A percentile compares a stretch with the other conserved stretches of the same genome.
phyloP scores from a whole-genome alignment of 2,797 vertebrate genomes.

The Gephyroberyx darwinii region DNA sequence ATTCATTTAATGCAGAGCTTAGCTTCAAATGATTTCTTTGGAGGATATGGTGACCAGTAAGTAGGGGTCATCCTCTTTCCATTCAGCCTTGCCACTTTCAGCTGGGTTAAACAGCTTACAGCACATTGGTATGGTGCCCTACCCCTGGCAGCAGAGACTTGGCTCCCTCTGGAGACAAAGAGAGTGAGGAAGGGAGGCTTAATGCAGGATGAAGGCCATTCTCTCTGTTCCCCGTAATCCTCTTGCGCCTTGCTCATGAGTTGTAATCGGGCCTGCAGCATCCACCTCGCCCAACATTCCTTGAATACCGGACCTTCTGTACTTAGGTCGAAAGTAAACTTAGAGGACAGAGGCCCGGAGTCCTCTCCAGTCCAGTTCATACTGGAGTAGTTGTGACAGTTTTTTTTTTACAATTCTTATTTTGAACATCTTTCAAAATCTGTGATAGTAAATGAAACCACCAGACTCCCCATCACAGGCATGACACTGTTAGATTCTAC shows the following conservation, averaged over 20 bases:
- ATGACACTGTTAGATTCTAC: no score
- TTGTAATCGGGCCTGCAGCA: constrained; percentile 53
- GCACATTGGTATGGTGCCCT: constrained; percentile 41
- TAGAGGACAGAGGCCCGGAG: constrained; percentile 22
- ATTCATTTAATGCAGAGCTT: constrained; percentile 42
- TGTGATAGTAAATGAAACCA: no score
- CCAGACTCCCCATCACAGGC: no score
- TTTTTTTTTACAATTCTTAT: neutral
- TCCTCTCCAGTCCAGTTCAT: neutral
- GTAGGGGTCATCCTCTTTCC: constrained; percentile 47
- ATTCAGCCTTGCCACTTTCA: constrained; percentile 52
- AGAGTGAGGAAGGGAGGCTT: constrained; percentile 40
- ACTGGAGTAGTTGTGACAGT: neutral
- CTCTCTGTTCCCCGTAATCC: constrained; percentile 63
- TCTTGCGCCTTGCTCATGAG: constrained; percentile 54
- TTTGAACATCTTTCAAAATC: no score
- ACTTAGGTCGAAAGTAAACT: constrained; percentile 44
- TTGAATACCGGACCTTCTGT: constrained; percentile 50
- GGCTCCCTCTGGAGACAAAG: constrained; percentile 44
- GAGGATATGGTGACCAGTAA: constrained; percentile 36
- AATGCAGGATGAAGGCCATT: constrained; percentile 56
- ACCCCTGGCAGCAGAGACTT: constrained; percentile 35
- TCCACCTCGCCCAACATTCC: constrained; percentile 60
- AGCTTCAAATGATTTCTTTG: constrained; percentile 58
- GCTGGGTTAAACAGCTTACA: constrained; percentile 58